A percentile compares a stretch with the other conserved stretches of the same genome.
phyloP scores from a whole-genome alignment of 2,888 invertebrate genomes.

The Blastobasis adustella region DNA sequence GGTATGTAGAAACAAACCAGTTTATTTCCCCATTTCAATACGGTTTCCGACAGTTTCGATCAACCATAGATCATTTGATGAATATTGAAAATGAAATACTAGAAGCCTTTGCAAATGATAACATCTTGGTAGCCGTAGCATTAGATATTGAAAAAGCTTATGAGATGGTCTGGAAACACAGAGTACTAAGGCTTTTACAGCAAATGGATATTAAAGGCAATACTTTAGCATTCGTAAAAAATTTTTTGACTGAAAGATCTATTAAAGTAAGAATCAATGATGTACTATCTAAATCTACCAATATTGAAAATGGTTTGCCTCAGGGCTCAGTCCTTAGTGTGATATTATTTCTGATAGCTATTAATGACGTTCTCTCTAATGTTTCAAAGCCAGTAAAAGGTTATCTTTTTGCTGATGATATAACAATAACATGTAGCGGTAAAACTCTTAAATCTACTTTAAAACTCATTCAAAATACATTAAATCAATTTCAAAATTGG shows the following conservation, averaged over 20 bases:
- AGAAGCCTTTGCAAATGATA: conserved; percentile 9
- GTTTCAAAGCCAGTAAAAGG: too few relatives aligned
- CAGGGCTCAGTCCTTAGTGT: too few relatives aligned
- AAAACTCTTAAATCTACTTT: too few relatives aligned
- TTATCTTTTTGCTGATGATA: too few relatives aligned
- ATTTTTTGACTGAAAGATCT: conserved; percentile 10
- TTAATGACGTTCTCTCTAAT: too few relatives aligned
- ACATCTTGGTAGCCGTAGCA: conserved; percentile 7
- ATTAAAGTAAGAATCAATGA: conserved; percentile 7
- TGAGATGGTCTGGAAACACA: conserved; percentile 16
- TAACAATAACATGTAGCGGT: too few relatives aligned
- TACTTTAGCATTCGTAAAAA: conserved; percentile 10
- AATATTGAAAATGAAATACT: conserved; percentile 10
- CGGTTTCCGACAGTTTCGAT: conserved; percentile 12
- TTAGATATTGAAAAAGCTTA: conserved; percentile 14
- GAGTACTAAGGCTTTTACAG: conserved; percentile 6
- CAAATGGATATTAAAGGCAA: conserved; percentile 2
- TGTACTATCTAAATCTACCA: too few relatives aligned
- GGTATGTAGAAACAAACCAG: conserved; percentile 6
- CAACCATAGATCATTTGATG: conserved; percentile 10
- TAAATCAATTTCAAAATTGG: conserved; percentile 9
- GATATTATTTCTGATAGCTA: too few relatives aligned
- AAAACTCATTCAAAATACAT: conserved; percentile 8
- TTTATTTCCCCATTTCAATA: conserved; percentile 8
- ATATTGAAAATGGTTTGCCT: too few relatives aligned